phyloP scores from a whole-genome alignment of 2,888 invertebrate species.

The Thymelicus sylvestris region DNA sequence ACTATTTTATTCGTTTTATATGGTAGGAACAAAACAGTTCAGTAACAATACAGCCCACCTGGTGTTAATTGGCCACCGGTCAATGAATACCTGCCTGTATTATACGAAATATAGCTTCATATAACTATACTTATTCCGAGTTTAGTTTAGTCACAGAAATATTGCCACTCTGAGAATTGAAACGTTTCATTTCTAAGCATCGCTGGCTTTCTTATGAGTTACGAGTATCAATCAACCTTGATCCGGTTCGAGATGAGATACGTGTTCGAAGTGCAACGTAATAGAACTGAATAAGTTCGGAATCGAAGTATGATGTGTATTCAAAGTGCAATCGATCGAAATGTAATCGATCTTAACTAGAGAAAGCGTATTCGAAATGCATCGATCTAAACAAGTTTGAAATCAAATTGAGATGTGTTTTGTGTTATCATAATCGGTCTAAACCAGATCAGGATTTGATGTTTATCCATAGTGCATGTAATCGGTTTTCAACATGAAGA shows the following conservation, averaged over 20 bases:
- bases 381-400: not conserved
- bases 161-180: too few species aligned
- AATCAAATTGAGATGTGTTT: not conserved
- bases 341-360: not conserved
- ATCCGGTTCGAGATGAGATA: not conserved
- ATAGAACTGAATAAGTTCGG: not conserved
- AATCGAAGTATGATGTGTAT: not conserved
- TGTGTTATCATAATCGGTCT: not conserved
- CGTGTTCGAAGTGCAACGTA: not conserved
- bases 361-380: not conserved
- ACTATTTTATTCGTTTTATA: too few species aligned
- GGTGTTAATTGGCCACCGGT: too few species aligned
- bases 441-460: not conserved
- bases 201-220: not conserved
- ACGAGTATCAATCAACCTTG: slow-evolving; percentile 4
- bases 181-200: not conserved
- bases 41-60: too few species aligned
- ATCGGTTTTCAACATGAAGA: slow-evolving; percentile 18
- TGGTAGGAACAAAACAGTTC: too few species aligned
- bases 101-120: too few species aligned
- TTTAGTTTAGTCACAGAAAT: too few species aligned
- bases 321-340: not conserved
- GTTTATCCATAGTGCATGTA: not conserved
- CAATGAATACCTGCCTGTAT: too few species aligned
- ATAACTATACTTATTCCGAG: too few species aligned